Conservation (phyloP, 2,888 invertebrate species). For the Orthosia gracilis region DNA sequence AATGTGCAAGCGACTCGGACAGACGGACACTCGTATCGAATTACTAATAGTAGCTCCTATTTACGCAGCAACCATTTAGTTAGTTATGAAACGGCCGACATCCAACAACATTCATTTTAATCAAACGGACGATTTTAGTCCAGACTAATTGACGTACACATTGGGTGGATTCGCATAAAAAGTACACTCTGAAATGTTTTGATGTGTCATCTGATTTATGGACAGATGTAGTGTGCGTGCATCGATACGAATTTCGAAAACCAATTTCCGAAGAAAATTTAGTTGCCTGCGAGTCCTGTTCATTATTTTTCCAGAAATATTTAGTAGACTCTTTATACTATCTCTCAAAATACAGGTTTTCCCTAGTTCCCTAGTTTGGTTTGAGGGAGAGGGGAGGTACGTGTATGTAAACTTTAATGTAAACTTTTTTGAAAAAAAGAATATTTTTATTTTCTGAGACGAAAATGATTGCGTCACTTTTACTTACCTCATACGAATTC, state of each 20-base stretch:
- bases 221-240: too few species aligned
- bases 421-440: too few species aligned
- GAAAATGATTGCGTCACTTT: too few species aligned
- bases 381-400: too few species aligned
- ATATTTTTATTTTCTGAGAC: too few species aligned
- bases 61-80: conserved; percentile 25
- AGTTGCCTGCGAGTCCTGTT: too few species aligned
- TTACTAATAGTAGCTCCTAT: conserved; percentile 31
- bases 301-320: too few species aligned
- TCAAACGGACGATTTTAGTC: conserved; percentile 50
- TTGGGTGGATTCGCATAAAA: conserved; percentile 24
- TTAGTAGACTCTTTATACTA: too few species aligned
- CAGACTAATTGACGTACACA: conserved; percentile 43
- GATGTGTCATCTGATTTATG: conserved; percentile 7
- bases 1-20: conserved; percentile 25
- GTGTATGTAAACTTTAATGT: too few species aligned
- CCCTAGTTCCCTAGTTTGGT: too few species aligned
- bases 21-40: conserved; percentile 16
- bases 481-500: too few species aligned
- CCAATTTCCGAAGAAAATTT: background rate
- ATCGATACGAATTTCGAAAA: background rate
- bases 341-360: too few species aligned
- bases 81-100: conserved; percentile 27
- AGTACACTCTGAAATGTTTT: conserved; percentile 31
- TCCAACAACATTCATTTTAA: conserved; percentile 53